Conservation (phyloP, 2,797 vertebrate species). For the Threskiornis aethiopicus region DNA sequence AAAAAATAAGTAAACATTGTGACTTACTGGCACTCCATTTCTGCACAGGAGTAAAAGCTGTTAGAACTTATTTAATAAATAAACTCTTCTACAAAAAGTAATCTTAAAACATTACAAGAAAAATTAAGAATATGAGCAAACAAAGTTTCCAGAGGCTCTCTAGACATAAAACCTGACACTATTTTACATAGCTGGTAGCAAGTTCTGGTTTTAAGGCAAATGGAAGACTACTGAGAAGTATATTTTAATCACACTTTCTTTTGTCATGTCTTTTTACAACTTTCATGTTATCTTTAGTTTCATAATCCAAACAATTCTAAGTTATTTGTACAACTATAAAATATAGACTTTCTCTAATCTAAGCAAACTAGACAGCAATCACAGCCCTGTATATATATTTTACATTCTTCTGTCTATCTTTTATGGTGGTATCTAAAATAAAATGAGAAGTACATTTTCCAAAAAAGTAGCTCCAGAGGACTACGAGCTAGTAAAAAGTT, state of each 20-base stretch:
- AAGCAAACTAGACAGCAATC: constrained; percentile 42
- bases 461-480: background rate
- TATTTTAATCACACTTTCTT: background rate
- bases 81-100: background rate
- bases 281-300: background rate
- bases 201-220: background rate
- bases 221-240: background rate
- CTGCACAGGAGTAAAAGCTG: background rate
- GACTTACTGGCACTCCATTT: background rate
- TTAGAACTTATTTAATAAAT: background rate
- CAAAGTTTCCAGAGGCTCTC: background rate
- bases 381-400: constrained; percentile 16
- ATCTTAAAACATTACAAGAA: background rate
- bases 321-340: constrained; percentile 53
- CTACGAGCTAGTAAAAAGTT: background rate
- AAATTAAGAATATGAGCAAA: background rate
- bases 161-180: background rate
- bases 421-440: constrained; percentile 29
- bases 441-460: background rate
- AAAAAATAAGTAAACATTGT: background rate
- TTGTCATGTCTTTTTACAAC: background rate
- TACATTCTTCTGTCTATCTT: constrained; percentile 45
- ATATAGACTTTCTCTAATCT: constrained; percentile 59
- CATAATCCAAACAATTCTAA: constrained; percentile 1
- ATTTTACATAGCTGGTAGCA: background rate